Conservation (phyloP, 2,797 vertebrate species). For the Rhynchonycteris naso region DNA sequence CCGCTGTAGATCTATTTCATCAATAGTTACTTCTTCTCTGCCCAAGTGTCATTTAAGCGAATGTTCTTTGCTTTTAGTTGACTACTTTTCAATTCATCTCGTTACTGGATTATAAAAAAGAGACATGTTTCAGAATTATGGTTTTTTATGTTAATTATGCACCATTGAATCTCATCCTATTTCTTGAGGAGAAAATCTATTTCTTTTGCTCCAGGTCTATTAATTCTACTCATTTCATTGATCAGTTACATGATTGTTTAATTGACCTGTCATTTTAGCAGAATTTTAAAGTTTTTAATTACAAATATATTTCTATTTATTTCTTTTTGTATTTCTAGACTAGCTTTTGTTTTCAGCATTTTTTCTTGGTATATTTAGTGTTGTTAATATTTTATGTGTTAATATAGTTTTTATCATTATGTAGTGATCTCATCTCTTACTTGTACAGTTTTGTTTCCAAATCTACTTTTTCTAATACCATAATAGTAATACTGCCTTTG, state of each 20-base stretch:
- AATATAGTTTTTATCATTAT: neutral
- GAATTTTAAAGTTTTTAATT: slow-evolving; percentile 23
- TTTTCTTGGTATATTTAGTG: neutral
- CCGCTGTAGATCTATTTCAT: neutral
- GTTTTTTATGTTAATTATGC: neutral
- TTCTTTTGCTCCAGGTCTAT: neutral
- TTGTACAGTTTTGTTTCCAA: neutral
- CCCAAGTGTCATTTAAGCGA: neutral
- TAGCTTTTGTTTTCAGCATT: neutral
- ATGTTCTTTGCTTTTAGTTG: neutral
- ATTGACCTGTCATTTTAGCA: neutral
- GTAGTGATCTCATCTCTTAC: neutral
- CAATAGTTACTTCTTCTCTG: slow-evolving; percentile 18
- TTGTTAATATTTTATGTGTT: neutral
- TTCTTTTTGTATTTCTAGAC: neutral
- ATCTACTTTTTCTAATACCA: neutral
- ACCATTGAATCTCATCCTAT: neutral
- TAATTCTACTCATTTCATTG: slow-evolving; percentile 16
- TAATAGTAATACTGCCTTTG: neutral
- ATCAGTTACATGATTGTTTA: neutral
- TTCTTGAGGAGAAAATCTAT: slow-evolving; percentile 22
- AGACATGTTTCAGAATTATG: neutral
- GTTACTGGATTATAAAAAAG: neutral
- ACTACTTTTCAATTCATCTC: neutral
- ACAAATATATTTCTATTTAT: slow-evolving; percentile 7